Evolutionary conservation across 2,888 invertebrate species (phyloP), one percentile per base, ranked within the genome.

Genomic region (Myopa testacea): DNA sequence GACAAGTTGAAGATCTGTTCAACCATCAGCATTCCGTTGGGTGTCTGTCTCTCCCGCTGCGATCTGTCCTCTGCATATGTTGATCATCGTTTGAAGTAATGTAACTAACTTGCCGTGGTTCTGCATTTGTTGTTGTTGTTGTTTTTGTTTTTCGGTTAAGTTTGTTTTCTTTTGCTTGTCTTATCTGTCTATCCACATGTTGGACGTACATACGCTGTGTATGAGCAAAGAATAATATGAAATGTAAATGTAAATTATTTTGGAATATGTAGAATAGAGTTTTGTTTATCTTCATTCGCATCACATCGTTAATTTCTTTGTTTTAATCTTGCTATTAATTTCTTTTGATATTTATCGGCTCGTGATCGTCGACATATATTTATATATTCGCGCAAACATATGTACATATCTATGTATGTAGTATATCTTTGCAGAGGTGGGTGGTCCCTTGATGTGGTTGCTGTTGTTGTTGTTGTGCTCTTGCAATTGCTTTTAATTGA

Each of bases 401-500:
- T 52, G 52, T 52, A 52, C 52, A 52, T 52, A 52, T 8, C 2
- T 52, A 52, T 52, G 52, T 52, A 12, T 8, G 52, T 1, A 19
- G 4, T 58, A 16, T 58, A 58, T 58, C 4, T n/a, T 6, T 63
- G 62, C 26, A 10, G n/a, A 4, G 10, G 34, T 63, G 14, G 58
- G 58, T n/a, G 58, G 16, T 58, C 16, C 16, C 14, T 52, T 52
- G 52, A 52, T 14, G 8, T 52, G 16, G 16, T 58, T 58, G 62
- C 10, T 26, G 62, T 63, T 69, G 60, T 72, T 63, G 38, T 26
- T 55, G 40, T 63, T 63, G 62, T 26, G 10, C 26, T 63, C 26
- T 63, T 63, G 26, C 38, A 75, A 75, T 75, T 75, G 75, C 6
- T 75, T 75, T 75, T 68, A 75, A 75, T 75, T 75, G 58, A 63